Base-by-base conservation (phyloP, 2,888 invertebrate genomes). In the Drosophila longiperda region DNA sequence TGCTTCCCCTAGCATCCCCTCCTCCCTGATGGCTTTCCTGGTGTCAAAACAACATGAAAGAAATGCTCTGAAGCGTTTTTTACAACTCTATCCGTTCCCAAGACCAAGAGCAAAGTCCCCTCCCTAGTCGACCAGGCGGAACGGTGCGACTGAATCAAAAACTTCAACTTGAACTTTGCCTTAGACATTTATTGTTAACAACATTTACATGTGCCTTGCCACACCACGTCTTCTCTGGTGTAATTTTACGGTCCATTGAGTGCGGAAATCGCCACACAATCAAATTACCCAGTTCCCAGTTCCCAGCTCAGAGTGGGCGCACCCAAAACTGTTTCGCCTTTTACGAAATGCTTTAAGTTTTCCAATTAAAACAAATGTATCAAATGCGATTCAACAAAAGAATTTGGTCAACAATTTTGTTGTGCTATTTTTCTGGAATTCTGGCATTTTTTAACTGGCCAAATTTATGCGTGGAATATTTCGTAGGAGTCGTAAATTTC, bases 211-310 rank as follows among this genome's bases (percentile, higher is more conserved):
- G 71, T 71, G 55, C 26, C n/a, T 15, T 36, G 26, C 26, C 33
- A 8, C 70, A 34, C 58, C 38, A 59, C 6, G 32, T 40, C 20
- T 20, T 38, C 12, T 53, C 55, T 48, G 58, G 69, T 75, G 82
- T 75, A 85, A 87, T 89, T 89, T 87, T 80, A 81, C 72, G 88
- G 81, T 81, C 78, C 78, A 89, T 85, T 87, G 87, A 72, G 62
- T 78, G 61, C 57, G 70, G 76, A 87, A 82, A 87, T 87, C 82
- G 82, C 60, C 80, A 69, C 83, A 78, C 88, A 85, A 82, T 86
- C 88, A 77, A 80, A 80, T 69, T 72, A 66, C 62, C 60, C 57
- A 61, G 59, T 53, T 63, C 48, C 48, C 50, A 38, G 54, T 15
- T 42, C 48, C 48, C 50, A 38, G 54, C 11, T 42, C 34, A 26